phyloP scores from a whole-genome alignment of 2,797 vertebrate genomes.

The Brachyrhaphis roseni region DNA sequence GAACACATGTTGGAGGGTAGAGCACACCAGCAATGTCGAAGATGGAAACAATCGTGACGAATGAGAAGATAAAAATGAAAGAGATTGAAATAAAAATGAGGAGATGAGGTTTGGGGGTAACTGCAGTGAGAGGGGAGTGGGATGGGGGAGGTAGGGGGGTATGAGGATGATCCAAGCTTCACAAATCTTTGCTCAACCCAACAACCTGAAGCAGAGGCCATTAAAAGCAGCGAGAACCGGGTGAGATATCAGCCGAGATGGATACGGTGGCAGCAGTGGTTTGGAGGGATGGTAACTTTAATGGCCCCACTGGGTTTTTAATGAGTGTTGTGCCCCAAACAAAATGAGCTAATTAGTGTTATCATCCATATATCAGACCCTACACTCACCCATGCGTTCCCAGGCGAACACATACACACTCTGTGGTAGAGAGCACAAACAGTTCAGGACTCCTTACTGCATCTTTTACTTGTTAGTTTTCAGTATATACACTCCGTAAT shows the following conservation, averaged over 20 bases:
- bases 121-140: neutral
- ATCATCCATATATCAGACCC: slow-evolving; percentile 86
- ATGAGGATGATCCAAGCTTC: slow-evolving; percentile 59
- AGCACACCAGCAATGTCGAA: neutral
- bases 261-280: slow-evolving; percentile 80
- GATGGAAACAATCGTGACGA: neutral
- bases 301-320: slow-evolving; percentile 88
- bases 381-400: slow-evolving; percentile 73
- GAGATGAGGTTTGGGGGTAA: slow-evolving; percentile 40
- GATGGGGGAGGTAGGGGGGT: neutral
- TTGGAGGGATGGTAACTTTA: slow-evolving; percentile 86
- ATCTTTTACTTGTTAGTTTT: slow-evolving; percentile 12
- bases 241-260: slow-evolving; percentile 76
- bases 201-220: slow-evolving; percentile 84
- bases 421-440: slow-evolving; percentile 37
- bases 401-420: slow-evolving; percentile 62
- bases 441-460: slow-evolving; percentile 24
- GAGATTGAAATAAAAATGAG: slow-evolving; percentile 55
- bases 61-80: slow-evolving; percentile 29
- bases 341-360: slow-evolving; percentile 89
- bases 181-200: slow-evolving; percentile 80
- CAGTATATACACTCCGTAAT: slow-evolving; percentile 4
- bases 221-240: slow-evolving; percentile 76
- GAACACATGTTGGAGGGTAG: slow-evolving; percentile 39
- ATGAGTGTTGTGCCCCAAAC: slow-evolving; percentile 88